A percentile compares a stretch with the other conserved stretches of the same genome.
These are phyloP conservation scores for Eumacrocentrus americanus DNA, from an alignment of 2,888 invertebrate species.

Conservation along the genomic window DNA sequence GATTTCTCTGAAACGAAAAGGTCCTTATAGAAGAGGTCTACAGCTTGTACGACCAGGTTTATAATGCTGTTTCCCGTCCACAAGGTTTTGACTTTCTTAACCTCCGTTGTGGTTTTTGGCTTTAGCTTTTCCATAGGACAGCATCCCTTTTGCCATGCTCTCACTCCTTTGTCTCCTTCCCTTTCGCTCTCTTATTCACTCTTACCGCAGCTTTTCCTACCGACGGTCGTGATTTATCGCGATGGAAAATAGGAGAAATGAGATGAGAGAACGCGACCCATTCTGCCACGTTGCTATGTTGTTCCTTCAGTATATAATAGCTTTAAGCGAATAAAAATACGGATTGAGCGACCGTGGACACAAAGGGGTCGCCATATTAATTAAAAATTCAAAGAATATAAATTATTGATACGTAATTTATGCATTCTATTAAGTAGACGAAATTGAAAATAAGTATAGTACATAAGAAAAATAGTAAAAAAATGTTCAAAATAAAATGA, in stretches of 20 bases:
- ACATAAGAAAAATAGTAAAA: conserved; percentile 2
- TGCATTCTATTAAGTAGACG: too few species aligned
- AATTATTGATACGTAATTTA: too few species aligned
- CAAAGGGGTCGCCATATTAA: too few species aligned
- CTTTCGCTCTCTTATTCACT: conserved; percentile 36
- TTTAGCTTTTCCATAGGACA: conserved; percentile 49
- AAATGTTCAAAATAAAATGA: neutral
- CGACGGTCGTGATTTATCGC: conserved; percentile 57
- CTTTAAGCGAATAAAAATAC: conserved; percentile 42
- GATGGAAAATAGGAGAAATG: conserved; percentile 60
- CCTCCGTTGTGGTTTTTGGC: conserved; percentile 30
- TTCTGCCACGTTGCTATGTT: conserved; percentile 4
- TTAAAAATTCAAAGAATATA: too few species aligned
- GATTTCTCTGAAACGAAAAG: conserved; percentile 34
- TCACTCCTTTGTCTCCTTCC: conserved; percentile 40
- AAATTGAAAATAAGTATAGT: too few species aligned
- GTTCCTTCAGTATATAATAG: conserved; percentile 21
- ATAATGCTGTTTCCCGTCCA: conserved; percentile 35
- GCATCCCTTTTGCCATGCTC: conserved; percentile 38
- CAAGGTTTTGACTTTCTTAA: conserved; percentile 41
- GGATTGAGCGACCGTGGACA: neutral
- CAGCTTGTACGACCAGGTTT: conserved; percentile 36
- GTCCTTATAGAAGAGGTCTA: conserved; percentile 31
- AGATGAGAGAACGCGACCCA: conserved; percentile 46
- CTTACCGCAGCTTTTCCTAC: conserved; percentile 47